phyloP scores from a whole-genome alignment of 2,888 invertebrate genomes.

The Papilio protenor region DNA sequence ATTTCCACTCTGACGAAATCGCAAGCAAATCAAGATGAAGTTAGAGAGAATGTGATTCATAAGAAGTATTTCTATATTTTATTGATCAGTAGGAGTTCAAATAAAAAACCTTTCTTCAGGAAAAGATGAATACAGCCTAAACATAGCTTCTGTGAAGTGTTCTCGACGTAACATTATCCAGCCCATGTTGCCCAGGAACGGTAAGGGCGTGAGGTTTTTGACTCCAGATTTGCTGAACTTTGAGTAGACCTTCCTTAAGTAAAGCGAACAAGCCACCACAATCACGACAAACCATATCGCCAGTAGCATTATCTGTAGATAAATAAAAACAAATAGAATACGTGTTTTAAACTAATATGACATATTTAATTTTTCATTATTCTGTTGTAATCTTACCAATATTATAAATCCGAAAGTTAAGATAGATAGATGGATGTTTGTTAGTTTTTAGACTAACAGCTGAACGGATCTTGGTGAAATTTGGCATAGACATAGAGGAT shows the following conservation, averaged over 20 bases:
- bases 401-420: too few species aligned
- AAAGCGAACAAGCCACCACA: constrained; percentile 53
- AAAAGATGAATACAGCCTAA: constrained; percentile 55
- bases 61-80: too few species aligned
- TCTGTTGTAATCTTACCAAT: too few species aligned
- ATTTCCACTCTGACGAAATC: too few species aligned
- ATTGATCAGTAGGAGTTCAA: not conserved
- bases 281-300: constrained; percentile 57
- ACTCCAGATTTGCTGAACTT: constrained; percentile 58
- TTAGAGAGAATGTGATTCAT: too few species aligned
- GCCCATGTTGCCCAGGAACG: constrained; percentile 62
- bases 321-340: not conserved
- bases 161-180: constrained; percentile 50
- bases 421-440: too few species aligned
- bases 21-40: too few species aligned
- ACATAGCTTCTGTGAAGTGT: constrained; percentile 51
- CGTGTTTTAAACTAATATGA: not conserved
- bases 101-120: constrained; percentile 62
- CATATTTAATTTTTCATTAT: not conserved
- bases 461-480: too few species aligned
- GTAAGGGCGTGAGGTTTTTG: constrained; percentile 56
- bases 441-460: too few species aligned
- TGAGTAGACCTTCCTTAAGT: constrained; percentile 56
- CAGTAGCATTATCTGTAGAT: constrained; percentile 54
- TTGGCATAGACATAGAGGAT: too few species aligned